Evolutionary conservation across 2,113 vertebrate species (phyloP).

Genomic region (Chloebia gouldiae): DNA sequence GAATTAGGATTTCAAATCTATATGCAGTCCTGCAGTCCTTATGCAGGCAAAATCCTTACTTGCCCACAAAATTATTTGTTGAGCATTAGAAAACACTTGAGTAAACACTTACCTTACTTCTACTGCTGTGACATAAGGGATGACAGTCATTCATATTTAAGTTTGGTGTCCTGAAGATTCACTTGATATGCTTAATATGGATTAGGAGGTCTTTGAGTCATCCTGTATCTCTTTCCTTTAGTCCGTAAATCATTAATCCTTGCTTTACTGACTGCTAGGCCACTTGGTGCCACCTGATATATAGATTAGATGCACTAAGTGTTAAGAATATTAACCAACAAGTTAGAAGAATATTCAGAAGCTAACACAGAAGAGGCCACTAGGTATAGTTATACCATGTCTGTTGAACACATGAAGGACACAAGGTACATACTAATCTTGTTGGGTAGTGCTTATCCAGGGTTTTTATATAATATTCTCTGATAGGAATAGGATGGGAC

Average conservation of each 20-base stretch:
- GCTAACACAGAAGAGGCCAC: background rate
- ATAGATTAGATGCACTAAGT: background rate
- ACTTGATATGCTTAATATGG: background rate
- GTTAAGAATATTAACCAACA: background rate
- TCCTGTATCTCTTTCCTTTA: background rate
- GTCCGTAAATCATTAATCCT: slow-evolving; percentile 20
- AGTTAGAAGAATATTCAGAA: background rate
- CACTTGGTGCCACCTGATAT: background rate
- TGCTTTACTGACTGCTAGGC: background rate
- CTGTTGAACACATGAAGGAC: background rate
- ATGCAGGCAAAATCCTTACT: background rate
- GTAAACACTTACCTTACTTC: background rate
- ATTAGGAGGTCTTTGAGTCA: slow-evolving; percentile 15
- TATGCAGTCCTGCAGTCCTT: background rate
- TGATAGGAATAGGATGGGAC: background rate
- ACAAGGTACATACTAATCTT: background rate
- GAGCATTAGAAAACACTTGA: background rate
- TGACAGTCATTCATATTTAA: background rate
- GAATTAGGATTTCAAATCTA: background rate
- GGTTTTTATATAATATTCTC: background rate
- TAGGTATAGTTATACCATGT: background rate
- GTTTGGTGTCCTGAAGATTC: background rate
- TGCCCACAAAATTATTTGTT: background rate
- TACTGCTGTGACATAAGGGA: accelerated
- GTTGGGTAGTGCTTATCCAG: background rate